A percentile compares a stretch with the other conserved stretches of the same genome.
Evolutionary conservation across 2,797 vertebrate species (phyloP).

Genomic region (Gallinago stenura): DNA sequence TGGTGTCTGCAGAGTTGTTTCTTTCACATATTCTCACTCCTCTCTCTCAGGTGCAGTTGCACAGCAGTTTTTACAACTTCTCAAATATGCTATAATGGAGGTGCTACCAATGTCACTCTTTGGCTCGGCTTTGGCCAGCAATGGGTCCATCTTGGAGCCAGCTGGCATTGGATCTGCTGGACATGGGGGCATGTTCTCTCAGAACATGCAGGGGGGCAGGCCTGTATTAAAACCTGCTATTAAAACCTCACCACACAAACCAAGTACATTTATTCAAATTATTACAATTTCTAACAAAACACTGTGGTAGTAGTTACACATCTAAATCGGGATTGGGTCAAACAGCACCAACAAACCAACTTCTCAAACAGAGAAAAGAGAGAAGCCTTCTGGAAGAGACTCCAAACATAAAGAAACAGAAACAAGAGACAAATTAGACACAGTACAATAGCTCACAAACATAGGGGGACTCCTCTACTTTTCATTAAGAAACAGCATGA

Average conservation of each 20-base stretch:
- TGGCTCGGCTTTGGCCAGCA: background rate
- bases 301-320: background rate
- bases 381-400: background rate
- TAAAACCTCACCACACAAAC: background rate
- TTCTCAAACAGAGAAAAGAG: background rate
- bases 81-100: background rate
- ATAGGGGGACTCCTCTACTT: background rate
- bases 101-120: background rate
- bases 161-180: background rate
- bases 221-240: too few relatives aligned
- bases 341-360: background rate
- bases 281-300: background rate
- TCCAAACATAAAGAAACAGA: background rate
- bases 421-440: background rate
- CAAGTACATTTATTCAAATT: background rate
- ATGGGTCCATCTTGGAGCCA: fast-evolving
- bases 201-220: background rate
- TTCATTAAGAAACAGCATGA: background rate
- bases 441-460: background rate
- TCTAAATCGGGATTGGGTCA: background rate
- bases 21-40: background rate
- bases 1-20: background rate
- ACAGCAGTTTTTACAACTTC: background rate
- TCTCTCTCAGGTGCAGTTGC: background rate
- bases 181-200: background rate